Conservation (phyloP, 2,797 vertebrate genomes). For the Dipus sagitta region DNA sequence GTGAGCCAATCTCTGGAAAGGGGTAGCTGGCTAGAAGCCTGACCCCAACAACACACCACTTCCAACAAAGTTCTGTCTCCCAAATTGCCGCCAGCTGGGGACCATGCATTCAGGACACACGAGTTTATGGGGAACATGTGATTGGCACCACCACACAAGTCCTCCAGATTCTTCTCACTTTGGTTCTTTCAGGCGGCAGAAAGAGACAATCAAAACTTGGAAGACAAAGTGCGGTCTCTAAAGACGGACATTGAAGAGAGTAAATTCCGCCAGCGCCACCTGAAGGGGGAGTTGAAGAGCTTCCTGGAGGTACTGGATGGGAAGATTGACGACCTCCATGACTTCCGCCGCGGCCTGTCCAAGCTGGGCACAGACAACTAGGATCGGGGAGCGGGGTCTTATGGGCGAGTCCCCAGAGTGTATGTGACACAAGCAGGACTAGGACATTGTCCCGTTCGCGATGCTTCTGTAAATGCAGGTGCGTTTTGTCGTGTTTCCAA, state of each 20-base stretch:
- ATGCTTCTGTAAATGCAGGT: conserved; percentile 83
- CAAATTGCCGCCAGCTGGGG: no score
- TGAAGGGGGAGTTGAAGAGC: conserved; percentile 96
- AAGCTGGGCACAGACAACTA: conserved; percentile 95
- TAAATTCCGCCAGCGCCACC: conserved; percentile 93
- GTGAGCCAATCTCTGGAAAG: no score
- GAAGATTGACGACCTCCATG: conserved; percentile 97
- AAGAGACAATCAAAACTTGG: conserved; percentile 92
- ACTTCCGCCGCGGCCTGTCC: conserved; percentile 96
- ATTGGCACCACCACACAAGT: no score
- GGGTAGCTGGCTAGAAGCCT: no score
- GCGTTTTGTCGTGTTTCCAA: conserved; percentile 83
- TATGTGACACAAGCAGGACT: conserved; percentile 83
- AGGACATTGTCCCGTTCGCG: conserved; percentile 84
- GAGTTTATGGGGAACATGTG: no score
- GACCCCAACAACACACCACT: no score
- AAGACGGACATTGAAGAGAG: conserved; percentile 94
- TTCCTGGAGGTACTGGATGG: conserved; percentile 96
- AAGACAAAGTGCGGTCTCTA: conserved; percentile 91
- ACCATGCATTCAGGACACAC: no score
- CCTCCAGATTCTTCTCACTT: not conserved
- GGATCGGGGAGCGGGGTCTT: conserved; percentile 64
- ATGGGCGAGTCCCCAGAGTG: conserved; percentile 84
- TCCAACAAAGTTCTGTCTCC: no score
- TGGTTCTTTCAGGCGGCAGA: conserved; percentile 91